A percentile compares a stretch with the other conserved stretches of the same genome.
Evolutionary conservation across 2,797 vertebrate genomes (phyloP).

Genomic region (Threskiornis aethiopicus): DNA sequence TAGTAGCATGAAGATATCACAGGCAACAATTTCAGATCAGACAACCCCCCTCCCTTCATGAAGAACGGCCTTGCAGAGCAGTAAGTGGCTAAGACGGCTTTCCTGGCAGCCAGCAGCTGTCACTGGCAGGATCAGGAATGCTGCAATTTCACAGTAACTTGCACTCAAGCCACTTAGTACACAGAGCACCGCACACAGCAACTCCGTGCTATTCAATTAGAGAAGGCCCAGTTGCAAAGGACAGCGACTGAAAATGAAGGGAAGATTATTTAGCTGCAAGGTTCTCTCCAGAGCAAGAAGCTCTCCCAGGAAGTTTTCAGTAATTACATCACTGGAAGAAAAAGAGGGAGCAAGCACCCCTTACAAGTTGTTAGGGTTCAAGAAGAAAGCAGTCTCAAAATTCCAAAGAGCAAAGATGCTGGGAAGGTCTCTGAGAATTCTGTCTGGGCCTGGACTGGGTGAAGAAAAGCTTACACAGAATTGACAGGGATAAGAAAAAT

Average conservation of each 20-base stretch:
- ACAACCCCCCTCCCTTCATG: neutral
- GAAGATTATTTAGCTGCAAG: neutral
- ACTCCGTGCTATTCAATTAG: neutral
- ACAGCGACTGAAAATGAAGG: neutral
- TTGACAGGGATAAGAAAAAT: neutral
- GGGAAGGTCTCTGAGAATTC: neutral
- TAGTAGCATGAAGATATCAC: neutral
- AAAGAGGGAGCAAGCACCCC: neutral
- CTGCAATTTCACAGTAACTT: conserved; percentile 19
- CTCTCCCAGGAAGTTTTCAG: neutral
- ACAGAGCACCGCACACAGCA: neutral
- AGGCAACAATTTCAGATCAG: neutral
- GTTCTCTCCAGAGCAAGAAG: neutral
- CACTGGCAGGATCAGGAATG: neutral
- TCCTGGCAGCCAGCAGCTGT: conserved; percentile 6
- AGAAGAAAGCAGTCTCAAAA: neutral
- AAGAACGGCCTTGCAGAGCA: neutral
- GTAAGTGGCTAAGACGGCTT: neutral
- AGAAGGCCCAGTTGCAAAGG: neutral
- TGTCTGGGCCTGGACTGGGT: neutral
- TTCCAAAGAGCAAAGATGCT: neutral
- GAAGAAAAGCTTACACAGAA: neutral
- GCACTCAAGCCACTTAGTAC: conserved; percentile 10
- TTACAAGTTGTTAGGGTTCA: neutral
- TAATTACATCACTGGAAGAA: neutral